Base-by-base conservation (phyloP, 1,140 invertebrate species). In the Cydia pomonella region DNA sequence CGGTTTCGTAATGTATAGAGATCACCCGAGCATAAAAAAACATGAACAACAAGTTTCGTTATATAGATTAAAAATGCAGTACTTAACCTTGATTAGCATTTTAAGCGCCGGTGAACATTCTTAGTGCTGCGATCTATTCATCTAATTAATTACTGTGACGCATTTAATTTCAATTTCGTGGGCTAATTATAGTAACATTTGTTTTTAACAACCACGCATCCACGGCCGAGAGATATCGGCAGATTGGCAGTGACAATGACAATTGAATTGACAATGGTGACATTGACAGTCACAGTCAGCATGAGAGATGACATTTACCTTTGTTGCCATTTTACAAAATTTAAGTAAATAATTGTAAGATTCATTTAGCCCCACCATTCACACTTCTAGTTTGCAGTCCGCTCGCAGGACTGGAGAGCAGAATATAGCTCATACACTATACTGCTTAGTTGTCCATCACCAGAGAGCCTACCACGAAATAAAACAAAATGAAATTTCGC, bases 1-100 rank as follows among this genome's bases (percentile, higher is more conserved):
- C 64, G 29, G 64, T 69, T 69, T 69, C 27, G 64, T 69, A 69
- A 69, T 69, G 18, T 13, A 50, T 18, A 69, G 33, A 69, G 27
- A 69, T 69, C 64, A 33, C 4, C 33, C 29, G 29, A 33, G n/a
- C 27, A 33, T 69, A 33, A 69, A 69, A 59, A 69, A 69, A 69
- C 25, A 69, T 18, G 64, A 69, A 69, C 63, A n/a, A 66, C 64
- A 69, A 69, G 27, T 33, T 59, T 59, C 53, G 21, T 3, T 59
- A 59, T 18, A 23, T 23, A 9, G 21, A 59, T 59, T 23, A 59
- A 59, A 18, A 59, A 18, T 38, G 6, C 3, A 16, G 6, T 69
- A 69, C 29, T 69, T 38, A 29, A 69, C 64, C 64, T 69, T 69
- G 33, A 69, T 9, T 41, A 33, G 64, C 16, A 12, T n/a, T 69